These are phyloP conservation scores for Centroberyx gerrardi DNA, from an alignment of 2,797 vertebrate species.

Conservation along the genomic window DNA sequence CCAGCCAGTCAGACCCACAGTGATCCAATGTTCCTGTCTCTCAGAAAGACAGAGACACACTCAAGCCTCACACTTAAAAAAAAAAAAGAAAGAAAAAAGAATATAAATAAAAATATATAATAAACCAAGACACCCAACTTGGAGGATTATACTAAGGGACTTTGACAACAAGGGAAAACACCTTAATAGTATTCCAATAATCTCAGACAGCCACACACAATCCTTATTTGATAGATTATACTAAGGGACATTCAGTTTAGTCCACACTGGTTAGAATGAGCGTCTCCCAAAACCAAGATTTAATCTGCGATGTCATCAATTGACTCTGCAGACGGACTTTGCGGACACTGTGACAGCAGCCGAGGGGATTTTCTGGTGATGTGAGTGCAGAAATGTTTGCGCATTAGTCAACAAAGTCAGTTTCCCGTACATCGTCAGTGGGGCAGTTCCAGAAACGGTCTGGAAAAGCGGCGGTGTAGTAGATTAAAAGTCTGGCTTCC, in stretches of 20 bases:
- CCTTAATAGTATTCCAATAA: constrained; percentile 35
- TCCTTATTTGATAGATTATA: constrained; percentile 6
- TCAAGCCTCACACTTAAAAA: constrained; percentile 26
- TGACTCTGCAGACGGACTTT: constrained; percentile 48
- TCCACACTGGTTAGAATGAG: background rate
- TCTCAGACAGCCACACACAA: too few species aligned
- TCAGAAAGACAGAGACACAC: constrained; percentile 37
- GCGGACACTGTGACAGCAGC: too few species aligned
- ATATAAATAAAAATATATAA: too few species aligned
- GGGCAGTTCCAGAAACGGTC: constrained; percentile 10
- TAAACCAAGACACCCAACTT: constrained; percentile 38
- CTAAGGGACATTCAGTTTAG: background rate
- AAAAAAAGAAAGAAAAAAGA: constrained; percentile 5
- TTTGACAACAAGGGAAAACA: constrained; percentile 36
- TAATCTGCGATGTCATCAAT: constrained; percentile 17
- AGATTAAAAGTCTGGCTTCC: constrained; percentile 4
- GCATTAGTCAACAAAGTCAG: background rate
- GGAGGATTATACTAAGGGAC: background rate
- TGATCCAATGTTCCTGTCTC: constrained; percentile 48
- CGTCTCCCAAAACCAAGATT: constrained; percentile 17
- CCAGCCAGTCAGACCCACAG: constrained; percentile 58
- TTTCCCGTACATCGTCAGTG: constrained; percentile 5
- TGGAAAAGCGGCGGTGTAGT: constrained; percentile 6
- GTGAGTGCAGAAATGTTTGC: too few species aligned
- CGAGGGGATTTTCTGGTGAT: too few species aligned